Evolutionary conservation across 2,113 vertebrate genomes (phyloP).

Genomic region (Prionailurus viverrinus): DNA sequence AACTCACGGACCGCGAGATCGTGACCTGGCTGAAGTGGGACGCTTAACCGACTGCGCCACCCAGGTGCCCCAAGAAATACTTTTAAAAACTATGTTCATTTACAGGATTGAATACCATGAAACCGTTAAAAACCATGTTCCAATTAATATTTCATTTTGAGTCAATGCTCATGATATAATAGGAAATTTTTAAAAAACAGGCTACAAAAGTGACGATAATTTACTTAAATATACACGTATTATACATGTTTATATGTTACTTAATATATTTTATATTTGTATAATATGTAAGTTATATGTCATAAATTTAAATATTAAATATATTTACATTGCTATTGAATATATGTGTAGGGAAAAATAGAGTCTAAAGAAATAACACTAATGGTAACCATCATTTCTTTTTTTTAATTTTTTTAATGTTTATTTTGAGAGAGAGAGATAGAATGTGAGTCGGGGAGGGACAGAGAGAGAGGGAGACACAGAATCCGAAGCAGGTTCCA

Average conservation of each 20-base stretch:
- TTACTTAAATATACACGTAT: slow-evolving; percentile 13
- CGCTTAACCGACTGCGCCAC: too few relatives aligned
- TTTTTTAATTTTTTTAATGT: too few relatives aligned
- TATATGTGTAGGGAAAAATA: not conserved
- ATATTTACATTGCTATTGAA: not conserved
- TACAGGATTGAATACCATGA: not conserved
- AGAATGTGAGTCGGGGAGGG: too few relatives aligned
- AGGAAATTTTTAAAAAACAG: not conserved
- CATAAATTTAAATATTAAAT: slow-evolving; percentile 36
- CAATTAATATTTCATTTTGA: slow-evolving; percentile 38
- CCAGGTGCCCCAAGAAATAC: not conserved
- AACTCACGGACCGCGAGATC: too few relatives aligned
- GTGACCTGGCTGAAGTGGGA: too few relatives aligned
- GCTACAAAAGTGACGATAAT: not conserved
- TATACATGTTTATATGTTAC: not conserved
- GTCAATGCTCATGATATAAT: not conserved
- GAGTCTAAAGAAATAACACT: not conserved
- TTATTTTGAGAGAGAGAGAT: too few relatives aligned
- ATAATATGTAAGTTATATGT: not conserved
- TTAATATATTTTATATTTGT: not conserved
- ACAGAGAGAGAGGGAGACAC: too few relatives aligned
- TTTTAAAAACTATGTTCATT: not conserved
- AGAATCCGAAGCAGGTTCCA: too few relatives aligned
- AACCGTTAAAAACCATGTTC: slow-evolving; percentile 29
- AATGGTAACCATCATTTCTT: not conserved